Evolutionary conservation across 2,888 invertebrate species (phyloP), one percentile per base, ranked within the genome.

Genomic region (Therioaphis trifolii): DNA sequence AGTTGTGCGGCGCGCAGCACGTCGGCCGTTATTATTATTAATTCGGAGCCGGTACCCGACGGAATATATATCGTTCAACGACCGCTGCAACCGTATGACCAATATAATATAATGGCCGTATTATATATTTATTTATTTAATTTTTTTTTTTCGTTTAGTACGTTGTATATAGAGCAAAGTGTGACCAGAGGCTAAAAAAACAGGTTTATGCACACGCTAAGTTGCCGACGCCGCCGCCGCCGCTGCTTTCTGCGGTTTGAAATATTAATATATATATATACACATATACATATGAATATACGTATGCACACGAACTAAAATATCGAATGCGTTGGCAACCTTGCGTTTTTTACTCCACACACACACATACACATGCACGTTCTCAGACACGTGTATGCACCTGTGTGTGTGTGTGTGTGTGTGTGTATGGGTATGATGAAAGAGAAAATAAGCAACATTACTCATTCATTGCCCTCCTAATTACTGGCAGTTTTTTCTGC

Each of bases 401-500:
- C n/a, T n/a, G n/a, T n/a, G n/a, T n/a, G n/a, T n/a, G n/a, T n/a
- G n/a, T n/a, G n/a, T n/a, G 52, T 1, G 55, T 9, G 35, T 29
- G 77, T 46, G n/a, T 18, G 77, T 40, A 49, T 27, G 49, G n/a
- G 46, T 27, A 35, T 35, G 82, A 82, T 82, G 82, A 82, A 82
- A 82, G 82, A 74, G 74, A 82, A 82, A 82, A 82, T 74, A 72
- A 55, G 29, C 29, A 55, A 80, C 52, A 72, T 74, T 74, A 82
- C 63, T 74, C 63, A 66, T 63, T 74, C 80, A 35, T 46, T 9
- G 78, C 40, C 27, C 55, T 72, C 71, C 71, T 80, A 80, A 80
- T 71, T 80, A 72, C 80, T 46, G 21, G 71, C 12, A 7, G 49
- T 52, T 78, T 78, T 35, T 21, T 40, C 46, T 58, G 35, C 74